Percentiles rank a stretch among this genome's conserved stretches.
phyloP scores from a whole-genome alignment of 2,113 vertebrate genomes.

The Todiramphus saurophagus region DNA sequence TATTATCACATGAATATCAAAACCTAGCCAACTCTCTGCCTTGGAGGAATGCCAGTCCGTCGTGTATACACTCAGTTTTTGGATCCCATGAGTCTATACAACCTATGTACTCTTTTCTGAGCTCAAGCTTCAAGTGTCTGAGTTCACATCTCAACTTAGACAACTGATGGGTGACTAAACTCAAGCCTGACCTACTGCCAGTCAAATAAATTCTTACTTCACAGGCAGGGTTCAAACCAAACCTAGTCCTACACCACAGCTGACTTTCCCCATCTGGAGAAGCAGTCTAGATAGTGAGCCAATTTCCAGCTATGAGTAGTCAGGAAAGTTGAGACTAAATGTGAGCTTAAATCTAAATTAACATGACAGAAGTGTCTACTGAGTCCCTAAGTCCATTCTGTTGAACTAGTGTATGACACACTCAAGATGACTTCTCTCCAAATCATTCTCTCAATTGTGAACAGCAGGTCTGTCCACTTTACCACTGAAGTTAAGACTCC shows the following conservation, averaged over 20 bases:
- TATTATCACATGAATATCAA: conserved; percentile 33
- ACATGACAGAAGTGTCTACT: background rate
- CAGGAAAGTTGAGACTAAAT: background rate
- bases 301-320: background rate
- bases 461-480: background rate
- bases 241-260: background rate
- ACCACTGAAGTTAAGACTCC: background rate
- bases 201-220: background rate
- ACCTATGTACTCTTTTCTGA: background rate
- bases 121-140: background rate
- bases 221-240: background rate
- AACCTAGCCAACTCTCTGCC: background rate
- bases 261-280: background rate
- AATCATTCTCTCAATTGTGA: background rate
- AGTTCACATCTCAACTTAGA: background rate
- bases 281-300: background rate
- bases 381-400: background rate
- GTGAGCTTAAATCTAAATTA: background rate
- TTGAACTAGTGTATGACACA: background rate
- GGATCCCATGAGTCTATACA: background rate
- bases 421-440: background rate
- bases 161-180: background rate
- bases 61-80: background rate
- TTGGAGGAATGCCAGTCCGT: background rate
- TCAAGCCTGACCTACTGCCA: background rate